These are phyloP conservation scores for Pterostichus niger DNA, from an alignment of 2,888 invertebrate genomes.

Conservation along the genomic window DNA sequence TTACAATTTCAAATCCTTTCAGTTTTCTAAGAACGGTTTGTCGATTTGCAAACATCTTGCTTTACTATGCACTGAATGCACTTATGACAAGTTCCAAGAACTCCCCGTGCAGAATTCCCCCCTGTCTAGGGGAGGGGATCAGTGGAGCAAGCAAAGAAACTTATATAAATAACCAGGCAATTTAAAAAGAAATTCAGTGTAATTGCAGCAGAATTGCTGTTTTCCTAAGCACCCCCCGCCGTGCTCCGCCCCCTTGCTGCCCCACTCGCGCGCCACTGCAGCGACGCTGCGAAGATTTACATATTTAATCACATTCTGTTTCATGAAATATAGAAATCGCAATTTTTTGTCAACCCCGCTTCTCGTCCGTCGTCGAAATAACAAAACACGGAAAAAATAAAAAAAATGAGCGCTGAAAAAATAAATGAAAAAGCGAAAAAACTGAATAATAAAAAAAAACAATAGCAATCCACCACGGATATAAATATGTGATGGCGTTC, in stretches of 20 bases:
- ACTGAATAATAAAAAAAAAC: conserved; percentile 70
- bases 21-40: too few species aligned
- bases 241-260: not conserved
- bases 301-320: conserved; percentile 67
- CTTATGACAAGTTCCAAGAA: conserved; percentile 35
- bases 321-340: conserved; percentile 67
- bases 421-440: conserved; percentile 66
- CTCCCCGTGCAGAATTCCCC: not conserved
- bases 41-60: too few species aligned
- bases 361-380: conserved; percentile 64
- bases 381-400: conserved; percentile 63
- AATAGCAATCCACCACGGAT: conserved; percentile 77
- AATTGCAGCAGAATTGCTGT: conserved; percentile 54
- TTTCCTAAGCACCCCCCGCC: conserved; percentile 15
- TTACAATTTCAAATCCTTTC: not conserved
- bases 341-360: conserved; percentile 67
- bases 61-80: not conserved
- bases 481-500: conserved; percentile 77
- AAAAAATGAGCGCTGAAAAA: conserved; percentile 63
- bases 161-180: conserved; percentile 58
- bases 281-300: conserved; percentile 60
- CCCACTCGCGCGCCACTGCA: conserved; percentile 30
- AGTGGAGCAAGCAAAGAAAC: not conserved
- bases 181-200: conserved; percentile 58
- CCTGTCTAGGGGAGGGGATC: too few species aligned